Percentiles rank a stretch among this genome's conserved stretches.
Evolutionary conservation across 2,888 invertebrate genomes (phyloP).

Genomic region (Nomada fucata): DNA sequence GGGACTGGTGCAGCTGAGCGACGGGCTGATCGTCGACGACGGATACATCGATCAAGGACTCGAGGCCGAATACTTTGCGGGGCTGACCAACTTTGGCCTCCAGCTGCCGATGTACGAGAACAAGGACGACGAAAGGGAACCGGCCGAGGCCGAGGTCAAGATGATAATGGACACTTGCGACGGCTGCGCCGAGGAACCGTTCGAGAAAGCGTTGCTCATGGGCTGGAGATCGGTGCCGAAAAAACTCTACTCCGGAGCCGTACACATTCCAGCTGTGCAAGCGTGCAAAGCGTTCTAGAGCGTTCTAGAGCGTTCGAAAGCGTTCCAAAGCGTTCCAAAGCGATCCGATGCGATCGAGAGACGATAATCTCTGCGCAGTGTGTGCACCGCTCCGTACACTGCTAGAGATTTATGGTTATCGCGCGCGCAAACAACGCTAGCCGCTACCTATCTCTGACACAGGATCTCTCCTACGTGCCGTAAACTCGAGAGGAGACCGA

Average conservation of each 20-base stretch:
- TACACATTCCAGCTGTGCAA: conserved; percentile 88
- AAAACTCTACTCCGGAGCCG: conserved; percentile 90
- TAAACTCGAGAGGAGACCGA: background rate
- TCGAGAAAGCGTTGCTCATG: conserved; percentile 91
- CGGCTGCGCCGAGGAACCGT: conserved; percentile 91
- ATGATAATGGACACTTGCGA: conserved; percentile 92
- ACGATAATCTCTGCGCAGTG: too few species aligned
- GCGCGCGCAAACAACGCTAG: conserved; percentile 9
- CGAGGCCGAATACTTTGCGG: conserved; percentile 86
- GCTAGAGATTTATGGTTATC: conserved; percentile 22
- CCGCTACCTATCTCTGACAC: conserved; percentile 27
- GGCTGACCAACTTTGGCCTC: conserved; percentile 90
- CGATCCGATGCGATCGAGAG: too few species aligned
- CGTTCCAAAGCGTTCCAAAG: background rate
- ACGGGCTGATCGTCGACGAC: conserved; percentile 89
- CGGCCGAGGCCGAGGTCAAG: conserved; percentile 93
- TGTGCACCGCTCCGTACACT: too few species aligned
- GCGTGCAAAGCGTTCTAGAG: conserved; percentile 87
- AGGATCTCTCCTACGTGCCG: conserved; percentile 43
- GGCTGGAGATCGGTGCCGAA: conserved; percentile 91
- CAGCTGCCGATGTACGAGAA: conserved; percentile 83
- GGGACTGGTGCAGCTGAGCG: conserved; percentile 88
- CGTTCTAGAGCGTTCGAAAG: background rate
- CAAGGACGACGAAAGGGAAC: conserved; percentile 90
- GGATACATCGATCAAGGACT: conserved; percentile 84